A percentile compares a stretch with the other conserved stretches of the same genome.
These are phyloP conservation scores for Andrena marginata DNA, from an alignment of 2,888 invertebrate species.

Conservation along the genomic window DNA sequence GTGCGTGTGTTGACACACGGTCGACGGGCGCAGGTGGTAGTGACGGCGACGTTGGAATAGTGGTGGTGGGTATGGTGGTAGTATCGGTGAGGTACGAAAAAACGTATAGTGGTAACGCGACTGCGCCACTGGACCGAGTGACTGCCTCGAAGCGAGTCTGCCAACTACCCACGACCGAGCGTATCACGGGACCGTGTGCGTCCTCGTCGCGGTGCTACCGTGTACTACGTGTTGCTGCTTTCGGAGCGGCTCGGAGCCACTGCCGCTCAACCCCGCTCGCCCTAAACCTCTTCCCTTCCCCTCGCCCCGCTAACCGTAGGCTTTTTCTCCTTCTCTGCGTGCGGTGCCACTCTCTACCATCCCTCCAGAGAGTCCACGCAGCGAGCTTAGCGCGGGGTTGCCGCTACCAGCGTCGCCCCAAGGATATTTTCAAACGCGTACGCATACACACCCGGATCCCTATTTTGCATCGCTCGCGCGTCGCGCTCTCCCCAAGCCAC, in stretches of 20 bases:
- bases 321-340: slow-evolving; percentile 24
- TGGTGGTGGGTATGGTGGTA: slow-evolving; percentile 35
- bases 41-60: slow-evolving; percentile 39
- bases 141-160: slow-evolving; percentile 52
- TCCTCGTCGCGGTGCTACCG: slow-evolving; percentile 57
- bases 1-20: slow-evolving; percentile 54
- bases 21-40: slow-evolving; percentile 45
- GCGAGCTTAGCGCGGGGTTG: slow-evolving; percentile 56
- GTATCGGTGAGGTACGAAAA: slow-evolving; percentile 50
- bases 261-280: slow-evolving; percentile 42
- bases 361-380: slow-evolving; percentile 46
- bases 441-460: neutral
- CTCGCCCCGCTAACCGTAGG: neutral
- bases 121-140: slow-evolving; percentile 60
- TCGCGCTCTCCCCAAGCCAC: neutral
- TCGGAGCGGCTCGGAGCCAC: slow-evolving; percentile 58
- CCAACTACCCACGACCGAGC: slow-evolving; percentile 33
- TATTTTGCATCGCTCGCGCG: neutral
- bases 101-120: slow-evolving; percentile 59
- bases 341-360: slow-evolving; percentile 44
- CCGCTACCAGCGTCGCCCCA: slow-evolving; percentile 60
- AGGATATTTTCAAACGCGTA: slow-evolving; percentile 56
- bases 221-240: slow-evolving; percentile 71
- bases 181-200: slow-evolving; percentile 39
- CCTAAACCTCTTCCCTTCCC: neutral